These are phyloP conservation scores for Hylia prasina DNA, from an alignment of 2,113 vertebrate genomes.

Conservation along the genomic window DNA sequence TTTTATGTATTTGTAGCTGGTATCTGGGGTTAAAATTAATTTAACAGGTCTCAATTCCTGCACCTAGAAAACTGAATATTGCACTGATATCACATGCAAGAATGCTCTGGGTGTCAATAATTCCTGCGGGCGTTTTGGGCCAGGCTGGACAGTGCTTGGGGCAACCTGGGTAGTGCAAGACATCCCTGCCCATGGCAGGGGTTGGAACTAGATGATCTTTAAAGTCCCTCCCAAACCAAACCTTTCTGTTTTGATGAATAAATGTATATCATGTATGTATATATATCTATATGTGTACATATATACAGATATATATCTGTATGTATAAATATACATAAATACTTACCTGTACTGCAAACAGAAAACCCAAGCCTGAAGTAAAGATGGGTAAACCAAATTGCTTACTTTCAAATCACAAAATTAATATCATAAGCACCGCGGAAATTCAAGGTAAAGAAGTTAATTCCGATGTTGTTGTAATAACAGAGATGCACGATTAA, in stretches of 20 bases:
- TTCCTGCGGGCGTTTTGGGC: neutral
- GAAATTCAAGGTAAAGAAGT: neutral
- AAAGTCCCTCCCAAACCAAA: neutral
- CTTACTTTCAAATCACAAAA: neutral
- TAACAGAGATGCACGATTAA: neutral
- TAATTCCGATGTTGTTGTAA: neutral
- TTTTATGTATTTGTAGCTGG: neutral
- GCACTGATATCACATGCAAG: neutral
- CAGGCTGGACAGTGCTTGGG: neutral
- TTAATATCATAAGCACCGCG: neutral
- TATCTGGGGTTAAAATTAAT: neutral
- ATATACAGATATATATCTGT: neutral
- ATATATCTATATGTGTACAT: rapidly evolving
- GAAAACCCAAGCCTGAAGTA: neutral
- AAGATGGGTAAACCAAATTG: neutral
- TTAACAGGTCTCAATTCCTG: neutral
- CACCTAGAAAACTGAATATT: neutral
- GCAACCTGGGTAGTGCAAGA: neutral
- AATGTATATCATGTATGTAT: rapidly evolving
- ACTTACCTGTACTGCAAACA: neutral
- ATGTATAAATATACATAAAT: neutral
- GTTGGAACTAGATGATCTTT: neutral
- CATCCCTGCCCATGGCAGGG: neutral
- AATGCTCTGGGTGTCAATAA: neutral
- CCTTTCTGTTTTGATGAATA: neutral